Evolutionary conservation across 1,140 invertebrate genomes (phyloP), one percentile per base, ranked within the genome.

Genomic region (Gryllus bimaculatus): DNA sequence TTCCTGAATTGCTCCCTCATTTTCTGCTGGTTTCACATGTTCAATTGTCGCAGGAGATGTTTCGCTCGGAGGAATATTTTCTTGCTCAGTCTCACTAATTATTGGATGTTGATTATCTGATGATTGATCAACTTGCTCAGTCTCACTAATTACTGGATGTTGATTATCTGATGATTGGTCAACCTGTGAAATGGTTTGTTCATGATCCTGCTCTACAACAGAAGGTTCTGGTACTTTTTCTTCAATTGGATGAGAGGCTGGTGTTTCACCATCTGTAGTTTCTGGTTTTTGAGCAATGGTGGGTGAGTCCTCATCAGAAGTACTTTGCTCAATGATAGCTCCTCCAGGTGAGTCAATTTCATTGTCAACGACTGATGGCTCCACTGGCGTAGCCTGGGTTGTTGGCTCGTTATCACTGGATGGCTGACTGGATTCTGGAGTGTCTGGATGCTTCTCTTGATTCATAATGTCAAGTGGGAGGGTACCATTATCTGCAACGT

Each of bases 401-500:
- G 54, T 13, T 66, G 54, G 54, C 10, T 13, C 54, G 18, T 66
- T 18, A 66, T 66, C 54, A 66, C 54, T 66, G 54, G 54, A 18
- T 13, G 54, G 10, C 10, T 10, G 10, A 18, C 10, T 66, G 54
- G 54, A 66, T 10, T 66, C 54, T 66, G 10, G 7, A 13, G 54
- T 18, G 0, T 18, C 47, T 8, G 79, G 73, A 39, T 73, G 48
- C 48, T 74, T 79, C 76, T 47, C 66, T 73, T 75, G 78, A 20
- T 78, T 73, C 15, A 80, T 74, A 74, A 74, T 49, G 49, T 82
- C 79, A 49, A 81, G 48, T 75, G 83, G 79, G 26, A 81, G 73
- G 20, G 82, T 83, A 74, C 80, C 83, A 80, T 83, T 83, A 47
- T 82, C 83, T 83, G 78, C 20, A 82, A 83, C 73, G 78, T 75